These are phyloP conservation scores for Aphrocallistes beatrix DNA, from an alignment of 37 sponge, comb jelly and placozoan genomes.

Conservation along the genomic window DNA sequence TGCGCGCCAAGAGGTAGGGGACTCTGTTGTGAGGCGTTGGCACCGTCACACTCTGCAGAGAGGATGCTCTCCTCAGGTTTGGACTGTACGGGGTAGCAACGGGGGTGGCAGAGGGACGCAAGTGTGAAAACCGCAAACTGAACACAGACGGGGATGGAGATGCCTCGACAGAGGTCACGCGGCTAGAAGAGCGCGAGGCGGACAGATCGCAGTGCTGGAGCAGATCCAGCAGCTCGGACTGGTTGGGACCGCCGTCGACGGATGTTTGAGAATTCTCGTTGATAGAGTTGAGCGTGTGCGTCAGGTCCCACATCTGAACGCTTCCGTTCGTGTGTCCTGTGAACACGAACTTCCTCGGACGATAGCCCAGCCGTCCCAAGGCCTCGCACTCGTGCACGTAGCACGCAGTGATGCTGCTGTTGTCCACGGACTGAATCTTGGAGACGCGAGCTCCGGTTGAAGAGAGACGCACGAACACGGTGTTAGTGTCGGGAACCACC, in stretches of 20 bases:
- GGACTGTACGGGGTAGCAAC: not conserved
- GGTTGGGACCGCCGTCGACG: conserved; percentile 46
- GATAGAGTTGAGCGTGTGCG: conserved; percentile 64
- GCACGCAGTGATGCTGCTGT: conserved; percentile 67
- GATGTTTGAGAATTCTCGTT: conserved; percentile 26
- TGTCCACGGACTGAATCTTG: conserved; percentile 76
- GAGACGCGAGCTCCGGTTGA: conserved; percentile 81
- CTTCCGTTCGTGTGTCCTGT: conserved; percentile 83
- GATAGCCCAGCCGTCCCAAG: conserved; percentile 57
- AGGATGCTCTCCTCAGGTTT: not conserved
- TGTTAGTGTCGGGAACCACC: conserved; percentile 74
- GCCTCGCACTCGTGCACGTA: conserved; percentile 95
- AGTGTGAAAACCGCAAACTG: conserved; percentile 48
- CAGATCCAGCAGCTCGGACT: conserved; percentile 62
- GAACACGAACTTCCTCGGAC: conserved; percentile 74
- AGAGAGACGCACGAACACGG: conserved; percentile 55
- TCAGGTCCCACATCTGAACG: conserved; percentile 93
- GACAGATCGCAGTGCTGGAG: conserved; percentile 73
- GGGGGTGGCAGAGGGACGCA: not conserved
- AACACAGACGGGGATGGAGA: conserved; percentile 70
- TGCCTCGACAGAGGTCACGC: conserved; percentile 60
- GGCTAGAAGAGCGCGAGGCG: conserved; percentile 57
- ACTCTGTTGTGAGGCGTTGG: not conserved
- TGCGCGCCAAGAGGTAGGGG: not conserved
- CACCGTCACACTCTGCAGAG: not conserved